Conservation (phyloP, 2,888 invertebrate genomes). For the Uloborus plumipes region DNA sequence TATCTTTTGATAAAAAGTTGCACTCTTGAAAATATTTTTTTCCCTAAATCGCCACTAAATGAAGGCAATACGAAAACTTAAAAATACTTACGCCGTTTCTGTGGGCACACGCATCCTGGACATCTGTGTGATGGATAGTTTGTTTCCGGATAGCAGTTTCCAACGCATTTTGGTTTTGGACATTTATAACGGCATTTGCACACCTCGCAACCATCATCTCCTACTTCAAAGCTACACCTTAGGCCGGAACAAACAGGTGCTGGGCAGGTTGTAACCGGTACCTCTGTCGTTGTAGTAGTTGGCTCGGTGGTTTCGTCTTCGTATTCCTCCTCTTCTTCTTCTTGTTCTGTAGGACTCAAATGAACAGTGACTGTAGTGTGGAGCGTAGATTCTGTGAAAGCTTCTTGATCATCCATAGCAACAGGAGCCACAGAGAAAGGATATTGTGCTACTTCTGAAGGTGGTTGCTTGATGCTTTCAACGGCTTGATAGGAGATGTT, state of each 20-base stretch:
- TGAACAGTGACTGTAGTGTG: neutral
- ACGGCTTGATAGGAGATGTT: neutral
- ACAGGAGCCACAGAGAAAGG: conserved; percentile 26
- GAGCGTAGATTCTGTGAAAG: too few relatives aligned
- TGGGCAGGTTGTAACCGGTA: conserved; percentile 22
- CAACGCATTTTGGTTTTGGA: conserved; percentile 55
- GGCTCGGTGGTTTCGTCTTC: conserved; percentile 10
- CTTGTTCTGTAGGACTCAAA: neutral
- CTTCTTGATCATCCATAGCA: neutral
- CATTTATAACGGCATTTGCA: conserved; percentile 58
- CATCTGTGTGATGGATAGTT: conserved; percentile 55
- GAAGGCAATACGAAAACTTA: too few relatives aligned
- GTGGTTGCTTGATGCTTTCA: neutral
- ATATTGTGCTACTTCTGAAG: neutral
- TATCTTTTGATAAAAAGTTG: too few relatives aligned
- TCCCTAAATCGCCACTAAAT: too few relatives aligned
- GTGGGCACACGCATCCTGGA: conserved; percentile 56
- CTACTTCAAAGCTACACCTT: conserved; percentile 37
- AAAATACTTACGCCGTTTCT: conserved; percentile 45
- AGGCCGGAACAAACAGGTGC: conserved; percentile 50
- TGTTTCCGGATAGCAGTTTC: conserved; percentile 48
- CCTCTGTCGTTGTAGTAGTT: conserved; percentile 22
- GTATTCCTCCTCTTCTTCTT: conserved; percentile 26
- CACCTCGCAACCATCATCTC: conserved; percentile 38
- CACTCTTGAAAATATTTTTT: too few relatives aligned